These are phyloP conservation scores for Galaxias olidus DNA, from an alignment of 2,797 vertebrate species.

Conservation along the genomic window DNA sequence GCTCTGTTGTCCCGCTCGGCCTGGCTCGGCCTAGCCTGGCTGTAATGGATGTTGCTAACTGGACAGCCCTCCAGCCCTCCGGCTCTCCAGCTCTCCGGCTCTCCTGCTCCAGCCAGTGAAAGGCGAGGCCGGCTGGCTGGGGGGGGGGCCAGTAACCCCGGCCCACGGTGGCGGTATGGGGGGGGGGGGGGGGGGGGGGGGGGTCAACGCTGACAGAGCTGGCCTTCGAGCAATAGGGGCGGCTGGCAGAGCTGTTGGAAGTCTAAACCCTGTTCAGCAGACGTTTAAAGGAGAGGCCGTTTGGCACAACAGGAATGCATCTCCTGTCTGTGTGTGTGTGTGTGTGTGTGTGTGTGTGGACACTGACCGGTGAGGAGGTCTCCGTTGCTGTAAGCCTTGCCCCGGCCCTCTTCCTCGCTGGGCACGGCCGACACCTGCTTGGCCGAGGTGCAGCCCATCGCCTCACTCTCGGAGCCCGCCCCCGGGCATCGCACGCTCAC, in stretches of 20 bases:
- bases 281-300: background rate
- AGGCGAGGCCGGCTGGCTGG: no score
- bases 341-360: conserved; percentile 18
- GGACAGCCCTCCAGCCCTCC: conserved; percentile 5
- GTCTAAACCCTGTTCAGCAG: no score
- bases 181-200: no score
- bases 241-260: no score
- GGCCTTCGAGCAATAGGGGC: no score
- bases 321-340: conserved; percentile 16
- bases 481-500: conserved; percentile 76
- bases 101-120: no score
- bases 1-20: conserved; percentile 12
- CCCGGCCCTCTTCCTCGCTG: conserved; percentile 97
- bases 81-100: background rate
- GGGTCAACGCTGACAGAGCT: no score
- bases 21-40: conserved; percentile 34
- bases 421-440: conserved; percentile 99
- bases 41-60: conserved; percentile 35
- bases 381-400: conserved; percentile 97
- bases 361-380: conserved; percentile 94
- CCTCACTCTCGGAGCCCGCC: conserved; percentile 81
- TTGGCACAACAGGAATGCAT: no score
- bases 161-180: no score
- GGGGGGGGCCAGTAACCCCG: no score
- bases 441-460: conserved; percentile 99